These are phyloP conservation scores for Carollia perspicillata DNA, from an alignment of 2,113 vertebrate species.

Conservation along the genomic window DNA sequence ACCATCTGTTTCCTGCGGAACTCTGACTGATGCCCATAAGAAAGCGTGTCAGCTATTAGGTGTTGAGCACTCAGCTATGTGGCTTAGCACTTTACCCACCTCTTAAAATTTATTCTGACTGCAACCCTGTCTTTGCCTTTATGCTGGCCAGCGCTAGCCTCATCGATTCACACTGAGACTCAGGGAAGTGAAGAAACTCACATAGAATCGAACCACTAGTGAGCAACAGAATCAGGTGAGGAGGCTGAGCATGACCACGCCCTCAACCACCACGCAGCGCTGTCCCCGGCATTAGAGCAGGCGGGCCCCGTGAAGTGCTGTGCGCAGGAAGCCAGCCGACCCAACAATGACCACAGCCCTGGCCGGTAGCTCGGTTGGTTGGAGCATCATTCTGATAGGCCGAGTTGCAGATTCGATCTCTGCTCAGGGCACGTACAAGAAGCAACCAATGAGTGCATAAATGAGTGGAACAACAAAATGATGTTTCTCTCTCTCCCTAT, in stretches of 20 bases:
- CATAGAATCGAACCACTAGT: not conserved
- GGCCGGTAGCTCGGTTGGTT: too few species aligned
- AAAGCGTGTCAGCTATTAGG: not conserved
- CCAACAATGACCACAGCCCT: not conserved
- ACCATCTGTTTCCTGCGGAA: not conserved
- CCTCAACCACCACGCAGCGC: fast-evolving
- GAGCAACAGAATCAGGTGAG: not conserved
- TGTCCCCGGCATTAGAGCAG: not conserved
- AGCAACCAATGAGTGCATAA: too few species aligned
- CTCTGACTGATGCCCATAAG: not conserved
- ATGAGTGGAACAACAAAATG: too few species aligned
- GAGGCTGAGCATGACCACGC: not conserved
- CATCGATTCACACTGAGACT: not conserved
- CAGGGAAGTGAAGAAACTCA: not conserved
- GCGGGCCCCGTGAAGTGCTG: not conserved
- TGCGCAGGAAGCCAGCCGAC: not conserved
- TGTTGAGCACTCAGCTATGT: not conserved
- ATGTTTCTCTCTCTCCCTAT: too few species aligned
- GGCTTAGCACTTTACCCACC: not conserved
- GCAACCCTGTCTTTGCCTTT: not conserved
- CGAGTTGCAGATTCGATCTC: too few species aligned
- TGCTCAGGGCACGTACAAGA: too few species aligned
- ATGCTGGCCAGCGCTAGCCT: not conserved
- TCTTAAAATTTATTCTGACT: too few species aligned
- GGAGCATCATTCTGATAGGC: too few species aligned